Base-by-base conservation (phyloP, 2,113 vertebrate genomes). In the Bubo bubo region DNA sequence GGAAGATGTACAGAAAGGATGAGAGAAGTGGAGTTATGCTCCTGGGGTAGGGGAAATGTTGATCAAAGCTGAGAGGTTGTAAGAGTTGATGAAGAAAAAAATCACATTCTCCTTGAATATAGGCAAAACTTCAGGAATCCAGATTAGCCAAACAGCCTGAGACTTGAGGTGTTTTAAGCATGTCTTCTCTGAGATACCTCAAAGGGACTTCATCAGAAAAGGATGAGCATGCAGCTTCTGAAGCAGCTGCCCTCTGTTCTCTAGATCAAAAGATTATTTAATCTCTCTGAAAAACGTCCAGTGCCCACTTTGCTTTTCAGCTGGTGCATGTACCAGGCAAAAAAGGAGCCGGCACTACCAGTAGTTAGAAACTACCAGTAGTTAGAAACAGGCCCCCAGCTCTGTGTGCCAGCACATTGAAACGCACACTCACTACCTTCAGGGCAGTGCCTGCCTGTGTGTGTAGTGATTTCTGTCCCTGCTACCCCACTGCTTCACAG, bases 201-300 rank as follows among this genome's bases (percentile, higher is more conserved):
- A 93, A 81, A 93, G 82, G 63, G 82, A 70, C 62, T 88, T 67
- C 72, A 86, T 92, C 79, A 93, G 88, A 84, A 91, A n/a, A 53
- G 18, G 52, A 74, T 68, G 47, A 39, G 32, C 60, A 28, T 76
- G 64, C 79, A 81, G 24, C 64, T 39, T 93, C 86, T 97, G 72
- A 95, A 92, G 88, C 45, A 81, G 56, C 60, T 94, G 92, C 22
- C 74, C 62, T 95, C 58, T 94, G 81, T 93, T 96, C 74, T 92
- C 49, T 62, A 92, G 74, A 96, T 95, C 80, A 90, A 94, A 95
- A 93, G 90, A 79, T 95, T 91, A 70, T 90, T 85, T 94, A 93
- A 53, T 94, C 39, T 95, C 63, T 95, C 62, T 84, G 82, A 96
- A 94, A 95, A 95, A 86, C 0, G 0, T 72, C 56, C 83, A 72